These are phyloP conservation scores for Cephalopachus bancanus DNA, from an alignment of 2,797 vertebrate genomes.

Conservation along the genomic window DNA sequence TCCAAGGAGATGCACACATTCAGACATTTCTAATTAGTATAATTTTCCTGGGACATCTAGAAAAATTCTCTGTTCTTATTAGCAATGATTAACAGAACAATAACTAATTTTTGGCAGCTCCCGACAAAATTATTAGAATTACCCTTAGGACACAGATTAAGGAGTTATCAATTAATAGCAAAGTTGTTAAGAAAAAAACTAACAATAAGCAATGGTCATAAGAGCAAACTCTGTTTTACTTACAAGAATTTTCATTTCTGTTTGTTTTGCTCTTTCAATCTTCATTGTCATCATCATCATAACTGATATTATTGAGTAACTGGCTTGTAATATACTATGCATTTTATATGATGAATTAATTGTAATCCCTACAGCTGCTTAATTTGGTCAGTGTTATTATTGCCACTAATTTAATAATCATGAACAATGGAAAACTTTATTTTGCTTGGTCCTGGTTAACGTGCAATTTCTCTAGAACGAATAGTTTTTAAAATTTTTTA, in stretches of 20 bases:
- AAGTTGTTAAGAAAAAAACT: slow-evolving; percentile 75
- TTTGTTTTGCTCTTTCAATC: not conserved
- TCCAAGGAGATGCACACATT: slow-evolving; percentile 89
- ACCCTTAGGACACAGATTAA: slow-evolving; percentile 85
- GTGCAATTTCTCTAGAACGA: not conserved
- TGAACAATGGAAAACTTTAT: not conserved
- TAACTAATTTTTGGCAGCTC: slow-evolving; percentile 89
- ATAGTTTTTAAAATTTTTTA: not conserved
- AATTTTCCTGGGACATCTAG: slow-evolving; percentile 88
- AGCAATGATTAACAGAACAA: slow-evolving; percentile 90
- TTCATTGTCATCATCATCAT: not conserved
- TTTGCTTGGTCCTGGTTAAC: not conserved
- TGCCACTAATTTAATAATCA: not conserved
- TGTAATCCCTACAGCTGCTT: not conserved
- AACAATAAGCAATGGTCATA: not conserved
- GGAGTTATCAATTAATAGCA: slow-evolving; percentile 85
- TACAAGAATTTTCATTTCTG: not conserved
- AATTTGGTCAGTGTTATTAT: not conserved
- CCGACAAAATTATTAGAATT: slow-evolving; percentile 87
- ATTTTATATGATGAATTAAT: not conserved
- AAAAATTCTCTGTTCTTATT: slow-evolving; percentile 88
- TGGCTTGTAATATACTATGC: not conserved
- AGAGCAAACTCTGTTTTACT: slow-evolving; percentile 7
- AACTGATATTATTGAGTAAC: not conserved
- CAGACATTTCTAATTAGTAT: slow-evolving; percentile 90